Base-by-base conservation (phyloP, 2,888 invertebrate species). In the Pasiphila rectangulata region DNA sequence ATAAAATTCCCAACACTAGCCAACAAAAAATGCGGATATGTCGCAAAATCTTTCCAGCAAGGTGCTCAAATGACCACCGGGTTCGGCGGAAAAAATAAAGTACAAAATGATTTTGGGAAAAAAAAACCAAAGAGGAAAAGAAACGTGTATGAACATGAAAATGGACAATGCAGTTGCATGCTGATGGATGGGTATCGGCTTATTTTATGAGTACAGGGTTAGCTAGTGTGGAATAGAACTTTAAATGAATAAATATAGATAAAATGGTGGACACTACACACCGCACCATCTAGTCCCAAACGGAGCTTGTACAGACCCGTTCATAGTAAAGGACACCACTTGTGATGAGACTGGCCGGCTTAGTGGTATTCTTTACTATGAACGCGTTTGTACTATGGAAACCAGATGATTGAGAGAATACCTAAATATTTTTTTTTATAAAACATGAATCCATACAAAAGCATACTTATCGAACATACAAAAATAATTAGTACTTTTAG, bases 41-140 rank as follows among this genome's bases (percentile, higher is more conserved):
- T 72, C 64, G 64, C 69, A 72, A 76, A 72, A 32, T 17, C 17
- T 9, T 5, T 32, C 67, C 57, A 79, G 79, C 79, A 80, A 82
- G 67, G 70, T 62, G 55, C 60, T 61, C 41, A 47, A 72, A 59
- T 85, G 86, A 85, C 86, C 85, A 84, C 83, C 84, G 84, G 80
- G 83, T 75, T 62, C 51, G 51, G 32, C 35, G 51, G 56, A 61
- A 69, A 73, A 74, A 72, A 67, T 67, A 20, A 23, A 12, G n/a
- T n/a, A 62, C 55, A 46, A 24, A 59, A 59, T 62, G 56, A 51
- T 15, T 36, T 29, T 13, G 17, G 6, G 29, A 41, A 21, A 15
- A 46, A 46, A 41, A 21, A 29, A 29, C 25, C n/a, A 12, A 36
- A 19, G 27, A 10, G 37, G n/a, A 42, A 35, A 42, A 34, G 17